These are phyloP conservation scores for Pituophis catenifer DNA, from an alignment of 2,113 vertebrate species.

Conservation along the genomic window DNA sequence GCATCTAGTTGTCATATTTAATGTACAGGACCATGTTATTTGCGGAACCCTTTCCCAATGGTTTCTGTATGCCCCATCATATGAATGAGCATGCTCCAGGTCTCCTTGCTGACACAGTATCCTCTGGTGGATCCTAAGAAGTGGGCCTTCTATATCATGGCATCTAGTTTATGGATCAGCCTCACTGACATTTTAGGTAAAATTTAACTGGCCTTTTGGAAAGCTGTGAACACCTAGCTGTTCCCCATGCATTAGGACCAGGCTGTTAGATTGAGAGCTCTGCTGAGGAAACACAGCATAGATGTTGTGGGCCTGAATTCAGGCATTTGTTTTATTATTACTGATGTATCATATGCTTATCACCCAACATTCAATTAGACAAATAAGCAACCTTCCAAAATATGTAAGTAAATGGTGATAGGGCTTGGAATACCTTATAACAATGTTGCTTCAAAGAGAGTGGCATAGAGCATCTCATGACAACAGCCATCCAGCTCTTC, in stretches of 20 bases:
- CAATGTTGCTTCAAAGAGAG: neutral
- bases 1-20: neutral
- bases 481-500: neutral
- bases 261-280: neutral
- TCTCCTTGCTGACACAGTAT: too few relatives aligned
- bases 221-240: neutral
- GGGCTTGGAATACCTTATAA: neutral
- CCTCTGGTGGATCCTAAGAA: too few relatives aligned
- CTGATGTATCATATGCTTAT: neutral
- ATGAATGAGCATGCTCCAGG: too few relatives aligned
- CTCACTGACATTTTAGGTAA: too few relatives aligned
- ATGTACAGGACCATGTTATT: neutral
- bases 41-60: too few relatives aligned
- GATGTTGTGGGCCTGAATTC: neutral
- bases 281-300: neutral
- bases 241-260: neutral
- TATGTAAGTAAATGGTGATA: neutral
- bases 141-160: too few relatives aligned
- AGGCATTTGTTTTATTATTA: neutral
- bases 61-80: too few relatives aligned
- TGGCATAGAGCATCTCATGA: neutral
- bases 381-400: neutral
- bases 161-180: too few relatives aligned
- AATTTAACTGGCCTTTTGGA: too few relatives aligned
- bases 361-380: neutral